Percentiles rank a stretch among this genome's conserved stretches.
phyloP scores from a whole-genome alignment of 2,113 vertebrate species.

The Laterallus jamaicensis region DNA sequence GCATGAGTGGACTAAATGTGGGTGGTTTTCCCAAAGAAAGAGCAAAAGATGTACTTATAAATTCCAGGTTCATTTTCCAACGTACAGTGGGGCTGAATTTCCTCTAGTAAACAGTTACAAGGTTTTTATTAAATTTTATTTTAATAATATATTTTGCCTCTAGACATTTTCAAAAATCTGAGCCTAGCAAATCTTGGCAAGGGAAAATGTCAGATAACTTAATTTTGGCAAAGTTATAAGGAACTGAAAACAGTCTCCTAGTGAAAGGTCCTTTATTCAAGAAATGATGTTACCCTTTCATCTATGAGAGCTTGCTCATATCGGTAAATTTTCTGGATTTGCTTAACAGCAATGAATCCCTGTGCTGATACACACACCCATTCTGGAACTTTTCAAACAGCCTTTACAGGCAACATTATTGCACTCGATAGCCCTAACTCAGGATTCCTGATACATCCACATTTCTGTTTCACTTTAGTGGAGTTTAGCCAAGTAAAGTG shows the following conservation, averaged over 20 bases:
- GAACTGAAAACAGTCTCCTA: not conserved
- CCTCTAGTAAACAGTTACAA: not conserved
- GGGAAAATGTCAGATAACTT: constrained; percentile 6
- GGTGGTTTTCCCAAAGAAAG: not conserved
- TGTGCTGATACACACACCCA: not conserved
- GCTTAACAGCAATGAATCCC: not conserved
- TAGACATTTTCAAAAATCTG: not conserved
- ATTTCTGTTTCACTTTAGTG: constrained; percentile 6
- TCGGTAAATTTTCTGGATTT: not conserved
- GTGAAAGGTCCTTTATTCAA: not conserved
- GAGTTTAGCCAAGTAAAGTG: not conserved
- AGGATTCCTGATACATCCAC: not conserved
- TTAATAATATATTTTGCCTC: not conserved
- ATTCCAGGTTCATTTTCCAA: not conserved
- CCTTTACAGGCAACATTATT: not conserved
- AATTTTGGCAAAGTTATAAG: not conserved
- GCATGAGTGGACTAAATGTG: not conserved
- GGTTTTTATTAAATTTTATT: not conserved
- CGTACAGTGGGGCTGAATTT: not conserved
- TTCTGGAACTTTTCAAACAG: not conserved
- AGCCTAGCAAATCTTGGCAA: not conserved
- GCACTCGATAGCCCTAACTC: not conserved
- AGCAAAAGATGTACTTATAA: not conserved
- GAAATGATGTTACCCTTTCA: not conserved
- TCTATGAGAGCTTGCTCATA: not conserved